phyloP scores from a whole-genome alignment of 2,888 invertebrate species.

The Dolichomitus sp. region DNA sequence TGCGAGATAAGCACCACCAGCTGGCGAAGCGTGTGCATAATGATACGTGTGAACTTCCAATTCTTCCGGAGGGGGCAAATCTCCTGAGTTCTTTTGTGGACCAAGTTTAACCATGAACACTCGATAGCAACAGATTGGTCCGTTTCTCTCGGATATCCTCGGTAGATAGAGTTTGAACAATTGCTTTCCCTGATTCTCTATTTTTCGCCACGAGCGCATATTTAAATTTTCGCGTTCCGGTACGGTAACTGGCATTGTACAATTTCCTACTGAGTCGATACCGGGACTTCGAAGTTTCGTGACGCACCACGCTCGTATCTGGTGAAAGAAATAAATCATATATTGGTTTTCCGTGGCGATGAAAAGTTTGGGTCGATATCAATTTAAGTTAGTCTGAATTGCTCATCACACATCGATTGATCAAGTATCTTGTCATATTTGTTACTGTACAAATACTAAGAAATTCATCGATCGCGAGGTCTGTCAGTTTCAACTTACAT shows the following conservation, averaged over 20 bases:
- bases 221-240: slow-evolving; percentile 90
- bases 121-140: slow-evolving; percentile 95
- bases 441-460: too few species aligned
- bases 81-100: slow-evolving; percentile 89
- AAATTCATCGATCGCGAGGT: too few species aligned
- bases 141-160: slow-evolving; percentile 93
- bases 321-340: slow-evolving; percentile 42
- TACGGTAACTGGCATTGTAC: slow-evolving; percentile 91
- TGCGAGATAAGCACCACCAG: slow-evolving; percentile 93
- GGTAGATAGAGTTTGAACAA: slow-evolving; percentile 92
- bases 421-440: too few species aligned
- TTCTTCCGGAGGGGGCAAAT: slow-evolving; percentile 90
- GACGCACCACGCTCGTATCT: slow-evolving; percentile 90
- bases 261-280: slow-evolving; percentile 89
- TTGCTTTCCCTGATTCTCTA: slow-evolving; percentile 90
- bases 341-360: background rate
- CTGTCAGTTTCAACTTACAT: too few species aligned
- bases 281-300: slow-evolving; percentile 93
- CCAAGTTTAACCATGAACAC: slow-evolving; percentile 92
- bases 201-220: slow-evolving; percentile 89
- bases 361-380: background rate
- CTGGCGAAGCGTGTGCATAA: slow-evolving; percentile 90
- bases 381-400: too few species aligned
- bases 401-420: too few species aligned
- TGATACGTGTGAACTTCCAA: slow-evolving; percentile 91